Base-by-base conservation (phyloP, 2,797 vertebrate genomes). In the Sarcoramphus papa region DNA sequence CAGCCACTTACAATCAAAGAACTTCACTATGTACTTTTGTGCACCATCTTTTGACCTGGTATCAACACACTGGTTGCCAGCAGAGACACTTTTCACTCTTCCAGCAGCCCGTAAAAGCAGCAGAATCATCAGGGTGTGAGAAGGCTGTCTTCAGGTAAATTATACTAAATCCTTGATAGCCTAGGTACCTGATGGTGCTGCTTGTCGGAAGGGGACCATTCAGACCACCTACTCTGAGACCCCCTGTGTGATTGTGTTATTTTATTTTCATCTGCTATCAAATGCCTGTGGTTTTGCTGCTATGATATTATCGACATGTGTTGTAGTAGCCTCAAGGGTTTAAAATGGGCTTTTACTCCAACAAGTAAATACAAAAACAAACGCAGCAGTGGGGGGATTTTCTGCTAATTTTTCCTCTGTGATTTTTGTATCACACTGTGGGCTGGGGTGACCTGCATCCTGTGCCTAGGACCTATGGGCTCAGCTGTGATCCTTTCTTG, bases 181-280 rank as follows among this genome's bases (percentile, higher is more conserved):
- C 12, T 10, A 53, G 16, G 16, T 75, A 53, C 28, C 65, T 82
- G 59, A 22, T 65, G 37, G 11, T 68, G 83, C 25, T 90, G 24
- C 48, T 81, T 41, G 41, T 75, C 3, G 3, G 64, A 65, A 73
- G 88, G 18, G 76, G 63, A 57, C 48, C 41, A 30, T 83, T 83
- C 53, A 92, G 95, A 91, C 95, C 93, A 96, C 91, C 95, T 94
- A 96, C 87, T 77, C 68, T 67, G 93, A 96, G 89, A 63, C 75
- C 48, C 63, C 80, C 86, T 70, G 2, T 87, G 80, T 67, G 45
- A 67, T 24, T 11, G 19, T 40, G 31, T 21, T 94, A 28, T 60
- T 94, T 79, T 82, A 81, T 95, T 95, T 94, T 93, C 23, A 33
- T 90, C 68, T 73, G 54, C 74, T 88, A 47, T 93, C 30, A 57